Evolutionary conservation across 2,113 vertebrate genomes (phyloP), one percentile per base, ranked within the genome.

Genomic region (Neogale vison): DNA sequence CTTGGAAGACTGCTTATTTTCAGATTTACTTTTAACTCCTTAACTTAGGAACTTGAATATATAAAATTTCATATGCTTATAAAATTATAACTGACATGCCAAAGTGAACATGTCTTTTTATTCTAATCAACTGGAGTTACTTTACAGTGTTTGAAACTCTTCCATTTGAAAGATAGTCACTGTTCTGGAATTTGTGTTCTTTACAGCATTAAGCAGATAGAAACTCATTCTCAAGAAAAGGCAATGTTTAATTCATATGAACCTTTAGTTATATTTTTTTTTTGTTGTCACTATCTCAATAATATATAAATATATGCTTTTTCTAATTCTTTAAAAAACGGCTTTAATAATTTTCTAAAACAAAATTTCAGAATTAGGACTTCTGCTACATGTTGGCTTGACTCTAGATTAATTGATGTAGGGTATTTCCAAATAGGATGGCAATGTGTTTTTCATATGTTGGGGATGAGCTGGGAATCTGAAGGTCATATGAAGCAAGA

Each of bases 21-120:
- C 8, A 93, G 39, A 92, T 55, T 23, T 65, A 34, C 47, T 92
- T 63, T 84, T 88, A 80, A 94, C 71, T 88, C 26, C 65, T 67
- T 90, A 88, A 80, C 83, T 95, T 93, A 71, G 45, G 36, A 79
- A 81, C 13, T 90, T 95, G 71, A 84, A 86, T 24, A 61, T 42
- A 20, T 57, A 82, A 96, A 82, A 67, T 89, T 96, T 96, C 76
- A 95, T 59, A 95, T 89, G 20, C 55, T 87, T 14, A 93, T 77
- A 81, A 90, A 95, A 88, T 92, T 57, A 52, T 47, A 92, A 77
- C 29, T 83, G 65, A 18, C n/a, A 36, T 29, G 18, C 29, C 26
- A 93, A 77, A 77, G 90, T 94, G 69, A 79, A 39, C 67, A 77
- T 65, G 6, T 72, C 55, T 86, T 95, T 95, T 90, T 59, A 92